Percentiles rank a stretch among this genome's conserved stretches.
phyloP scores from a whole-genome alignment of 2,888 invertebrate species.

The Dioctria linearis region DNA sequence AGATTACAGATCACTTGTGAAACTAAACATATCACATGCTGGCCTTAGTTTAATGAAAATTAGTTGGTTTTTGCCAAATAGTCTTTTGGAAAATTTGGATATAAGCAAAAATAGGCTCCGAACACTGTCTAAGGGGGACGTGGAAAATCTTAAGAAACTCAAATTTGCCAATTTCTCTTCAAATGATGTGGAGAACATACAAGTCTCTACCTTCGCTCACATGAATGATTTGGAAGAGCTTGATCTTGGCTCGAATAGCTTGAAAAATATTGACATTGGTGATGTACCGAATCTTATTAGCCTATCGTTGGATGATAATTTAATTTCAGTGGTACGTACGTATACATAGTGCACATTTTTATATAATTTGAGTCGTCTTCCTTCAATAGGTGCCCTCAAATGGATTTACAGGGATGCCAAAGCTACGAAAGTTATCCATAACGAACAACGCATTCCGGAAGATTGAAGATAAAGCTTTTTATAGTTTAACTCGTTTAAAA shows the following conservation, averaged over 20 bases:
- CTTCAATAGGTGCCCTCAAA: constrained; percentile 7
- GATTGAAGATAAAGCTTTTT: constrained; percentile 65
- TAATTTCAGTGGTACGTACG: constrained; percentile 61
- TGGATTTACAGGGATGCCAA: constrained; percentile 61
- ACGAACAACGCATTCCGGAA: constrained; percentile 60
- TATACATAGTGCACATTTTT: too few relatives aligned
- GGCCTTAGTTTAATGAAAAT: constrained; percentile 60
- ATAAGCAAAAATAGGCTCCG: constrained; percentile 64
- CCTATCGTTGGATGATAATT: constrained; percentile 64
- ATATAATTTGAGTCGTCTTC: too few relatives aligned
- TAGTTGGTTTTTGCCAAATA: constrained; percentile 61
- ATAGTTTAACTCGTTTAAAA: constrained; percentile 62
- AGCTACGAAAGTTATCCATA: constrained; percentile 62
- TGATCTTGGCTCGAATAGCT: constrained; percentile 64
- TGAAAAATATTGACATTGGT: constrained; percentile 63
- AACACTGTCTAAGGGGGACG: constrained; percentile 60
- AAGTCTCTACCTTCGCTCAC: constrained; percentile 61
- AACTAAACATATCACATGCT: constrained; percentile 65
- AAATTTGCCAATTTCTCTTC: constrained; percentile 65
- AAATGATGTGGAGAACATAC: constrained; percentile 62
- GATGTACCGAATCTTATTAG: constrained; percentile 61
- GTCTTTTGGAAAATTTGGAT: constrained; percentile 64
- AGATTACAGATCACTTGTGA: constrained; percentile 61
- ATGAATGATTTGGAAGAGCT: constrained; percentile 62
- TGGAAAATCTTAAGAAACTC: constrained; percentile 62